These are phyloP conservation scores for Noctua pronuba DNA, from an alignment of 2,888 invertebrate species.

Conservation along the genomic window DNA sequence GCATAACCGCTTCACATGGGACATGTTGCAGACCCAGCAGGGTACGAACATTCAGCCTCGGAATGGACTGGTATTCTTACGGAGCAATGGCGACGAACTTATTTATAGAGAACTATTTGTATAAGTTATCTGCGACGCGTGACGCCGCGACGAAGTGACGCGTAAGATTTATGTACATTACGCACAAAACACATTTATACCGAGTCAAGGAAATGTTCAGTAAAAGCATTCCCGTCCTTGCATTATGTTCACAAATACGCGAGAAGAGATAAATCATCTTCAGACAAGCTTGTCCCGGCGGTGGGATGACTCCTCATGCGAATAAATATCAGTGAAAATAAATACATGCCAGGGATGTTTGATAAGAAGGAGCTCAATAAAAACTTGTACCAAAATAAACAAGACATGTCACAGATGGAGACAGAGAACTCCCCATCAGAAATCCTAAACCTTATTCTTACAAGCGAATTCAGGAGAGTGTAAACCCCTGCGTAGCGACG, in stretches of 20 bases:
- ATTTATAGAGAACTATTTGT: conserved; percentile 27
- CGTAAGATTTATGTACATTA: conserved; percentile 42
- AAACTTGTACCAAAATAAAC: background rate
- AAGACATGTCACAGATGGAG: background rate
- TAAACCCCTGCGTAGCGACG: background rate
- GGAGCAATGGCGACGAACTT: background rate
- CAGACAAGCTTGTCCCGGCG: conserved; percentile 3
- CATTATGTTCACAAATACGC: conserved; percentile 14
- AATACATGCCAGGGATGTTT: background rate
- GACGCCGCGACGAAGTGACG: conserved; percentile 38
- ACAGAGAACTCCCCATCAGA: background rate
- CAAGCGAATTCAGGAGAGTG: background rate
- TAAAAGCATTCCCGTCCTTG: conserved; percentile 32
- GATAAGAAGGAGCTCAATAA: background rate
- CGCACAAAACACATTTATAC: conserved; percentile 42
- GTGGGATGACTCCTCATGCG: background rate
- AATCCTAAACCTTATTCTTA: background rate
- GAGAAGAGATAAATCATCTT: conserved; percentile 35
- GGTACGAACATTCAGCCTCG: too few relatives aligned
- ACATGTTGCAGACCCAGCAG: background rate
- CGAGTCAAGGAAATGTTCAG: conserved; percentile 17
- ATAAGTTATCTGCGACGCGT: conserved; percentile 39
- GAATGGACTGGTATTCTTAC: background rate
- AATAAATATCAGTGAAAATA: conserved; percentile 15
- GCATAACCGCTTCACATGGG: background rate